Evolutionary conservation across 2,113 vertebrate genomes (phyloP), one percentile per base, ranked within the genome.

Genomic region (Chionomys nivalis): DNA sequence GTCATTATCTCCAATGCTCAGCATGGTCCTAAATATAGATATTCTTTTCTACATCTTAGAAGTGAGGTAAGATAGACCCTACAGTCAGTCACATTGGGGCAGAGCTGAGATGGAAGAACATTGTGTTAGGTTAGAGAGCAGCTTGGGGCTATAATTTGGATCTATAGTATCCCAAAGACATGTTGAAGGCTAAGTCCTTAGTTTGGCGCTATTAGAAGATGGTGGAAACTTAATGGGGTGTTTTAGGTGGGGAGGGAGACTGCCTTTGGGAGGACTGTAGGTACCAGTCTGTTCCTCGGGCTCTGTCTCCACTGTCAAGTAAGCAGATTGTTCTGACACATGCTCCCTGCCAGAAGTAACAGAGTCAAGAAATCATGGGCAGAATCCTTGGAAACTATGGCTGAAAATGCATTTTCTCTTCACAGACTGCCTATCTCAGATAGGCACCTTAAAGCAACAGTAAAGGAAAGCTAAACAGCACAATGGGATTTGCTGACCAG

Each of bases 21-120:
- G 52, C 1, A 92, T 14, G 83, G 79, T 36, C 58, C 82, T 55
- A 81, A 72, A 89, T 16, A 3, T 36, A 82, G 44, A 61, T 61
- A 82, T 39, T 82, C 55, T 61, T 82, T 81, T 61, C 52, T 61
- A 82, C 55, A 72, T 76, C 39, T 88, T 88, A 94, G 70, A 95
- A 90, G 68, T 9, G 1, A 86, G 24, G 21, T 65, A 58, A 87
- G n/a, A 85, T 1, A 12, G 33, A 42, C 12, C 63, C 55, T 26
- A 47, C 33, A 2, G 12, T 77, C 47, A 78, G 78, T n/a, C 52
- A 81, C 73, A 72, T 36, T 66, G 39, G 58, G 36, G 31, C 70
- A 93, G 52, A 90, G 55, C 26, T 76, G 63, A 78, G 26, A 79
- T n/a, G 55, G 75, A 95, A 85, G 19, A 92, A 3, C 87, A 36